Conservation (phyloP, 2,797 vertebrate species). For the Chelidonichthys spinosus region DNA sequence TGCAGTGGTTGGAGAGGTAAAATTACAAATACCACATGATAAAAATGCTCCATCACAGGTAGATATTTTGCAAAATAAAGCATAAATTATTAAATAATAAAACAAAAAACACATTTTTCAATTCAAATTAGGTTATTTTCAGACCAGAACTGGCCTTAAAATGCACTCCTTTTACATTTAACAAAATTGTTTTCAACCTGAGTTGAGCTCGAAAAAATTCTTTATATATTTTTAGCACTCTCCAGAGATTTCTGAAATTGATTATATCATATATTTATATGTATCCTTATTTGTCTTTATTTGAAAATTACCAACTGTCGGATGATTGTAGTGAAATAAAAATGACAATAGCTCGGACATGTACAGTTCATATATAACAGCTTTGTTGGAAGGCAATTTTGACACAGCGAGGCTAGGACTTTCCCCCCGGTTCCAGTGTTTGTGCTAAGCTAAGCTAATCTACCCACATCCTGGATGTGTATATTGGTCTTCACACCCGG, state of each 20-base stretch:
- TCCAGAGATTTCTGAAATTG: too few species aligned
- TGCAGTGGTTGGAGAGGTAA: neutral
- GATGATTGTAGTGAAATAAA: too few species aligned
- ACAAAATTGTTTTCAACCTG: too few species aligned
- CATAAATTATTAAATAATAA: neutral
- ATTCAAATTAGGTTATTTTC: too few species aligned
- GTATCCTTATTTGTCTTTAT: too few species aligned
- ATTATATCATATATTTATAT: too few species aligned
- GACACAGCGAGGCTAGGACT: neutral
- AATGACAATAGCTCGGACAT: neutral
- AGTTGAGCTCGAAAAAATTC: too few species aligned
- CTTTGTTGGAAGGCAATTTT: neutral
- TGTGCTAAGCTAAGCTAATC: constrained; percentile 8
- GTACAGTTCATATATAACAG: neutral
- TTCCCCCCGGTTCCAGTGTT: neutral
- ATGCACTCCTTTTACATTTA: too few species aligned
- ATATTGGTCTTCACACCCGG: neutral
- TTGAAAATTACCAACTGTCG: too few species aligned
- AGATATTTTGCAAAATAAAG: neutral
- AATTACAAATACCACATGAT: neutral
- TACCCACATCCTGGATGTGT: neutral
- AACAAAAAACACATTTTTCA: too few species aligned
- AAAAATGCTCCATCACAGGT: neutral
- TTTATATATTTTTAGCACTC: too few species aligned
- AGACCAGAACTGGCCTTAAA: too few species aligned